Percentiles rank a stretch among this genome's conserved stretches.
Conservation (phyloP, 2,113 vertebrate species). For the Corvus cornix region DNA sequence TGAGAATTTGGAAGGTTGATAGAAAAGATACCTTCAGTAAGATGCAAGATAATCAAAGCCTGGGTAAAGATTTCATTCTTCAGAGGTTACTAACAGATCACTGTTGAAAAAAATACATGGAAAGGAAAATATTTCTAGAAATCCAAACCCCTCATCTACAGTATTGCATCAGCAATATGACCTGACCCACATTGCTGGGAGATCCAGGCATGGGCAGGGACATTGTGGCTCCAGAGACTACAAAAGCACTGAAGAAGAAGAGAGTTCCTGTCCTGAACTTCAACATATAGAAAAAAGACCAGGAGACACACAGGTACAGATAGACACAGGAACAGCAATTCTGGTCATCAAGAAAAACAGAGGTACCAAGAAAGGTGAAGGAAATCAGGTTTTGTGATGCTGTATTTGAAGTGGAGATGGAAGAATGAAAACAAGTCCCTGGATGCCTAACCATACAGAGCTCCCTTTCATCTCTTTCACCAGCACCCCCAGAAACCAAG, state of each 20-base stretch:
- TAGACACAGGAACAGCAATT: not conserved
- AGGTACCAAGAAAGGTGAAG: not conserved
- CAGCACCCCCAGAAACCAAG: not conserved
- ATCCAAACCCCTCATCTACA: not conserved
- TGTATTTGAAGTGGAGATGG: not conserved
- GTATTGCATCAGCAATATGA: not conserved
- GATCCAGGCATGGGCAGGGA: not conserved
- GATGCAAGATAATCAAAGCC: not conserved
- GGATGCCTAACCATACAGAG: not conserved
- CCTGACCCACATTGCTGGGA: not conserved
- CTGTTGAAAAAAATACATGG: not conserved
- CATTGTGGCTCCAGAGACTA: not conserved
- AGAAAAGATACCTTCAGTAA: not conserved
- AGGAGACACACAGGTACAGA: not conserved
- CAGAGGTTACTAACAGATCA: not conserved
- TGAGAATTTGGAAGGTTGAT: not conserved
- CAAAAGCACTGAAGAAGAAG: not conserved
- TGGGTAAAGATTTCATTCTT: not conserved
- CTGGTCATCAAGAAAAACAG: not conserved
- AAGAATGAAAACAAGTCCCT: not conserved
- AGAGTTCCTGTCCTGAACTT: not conserved
- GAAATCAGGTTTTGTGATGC: not conserved
- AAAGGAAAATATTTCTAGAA: not conserved
- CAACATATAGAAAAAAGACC: not conserved
- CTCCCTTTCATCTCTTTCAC: not conserved